phyloP scores from a whole-genome alignment of 2,888 invertebrate genomes.

The Eupithecia subfuscata region DNA sequence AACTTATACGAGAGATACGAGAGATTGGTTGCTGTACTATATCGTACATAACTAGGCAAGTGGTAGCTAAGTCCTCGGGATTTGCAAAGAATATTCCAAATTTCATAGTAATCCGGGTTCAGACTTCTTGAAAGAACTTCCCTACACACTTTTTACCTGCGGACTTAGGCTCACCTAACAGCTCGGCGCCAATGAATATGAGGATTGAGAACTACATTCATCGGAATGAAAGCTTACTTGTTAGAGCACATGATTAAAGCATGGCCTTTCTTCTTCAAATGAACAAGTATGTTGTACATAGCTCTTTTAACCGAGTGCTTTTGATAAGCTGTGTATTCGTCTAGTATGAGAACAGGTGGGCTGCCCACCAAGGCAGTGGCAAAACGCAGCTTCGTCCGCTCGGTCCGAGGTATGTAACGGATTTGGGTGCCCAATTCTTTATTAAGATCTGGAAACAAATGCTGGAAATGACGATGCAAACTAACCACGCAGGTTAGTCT shows the following conservation, averaged over 20 bases:
- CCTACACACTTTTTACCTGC: background rate
- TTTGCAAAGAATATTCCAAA: background rate
- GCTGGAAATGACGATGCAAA: too few species aligned
- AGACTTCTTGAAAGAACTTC: background rate
- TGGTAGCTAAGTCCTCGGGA: background rate
- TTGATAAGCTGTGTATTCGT: slow-evolving; percentile 71
- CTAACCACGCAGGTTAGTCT: background rate
- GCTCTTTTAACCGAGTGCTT: slow-evolving; percentile 60
- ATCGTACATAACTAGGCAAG: background rate
- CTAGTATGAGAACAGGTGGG: slow-evolving; percentile 67
- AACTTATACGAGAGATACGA: background rate
- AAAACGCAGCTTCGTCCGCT: slow-evolving; percentile 60
- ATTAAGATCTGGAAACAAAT: slow-evolving; percentile 48
- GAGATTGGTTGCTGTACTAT: background rate
- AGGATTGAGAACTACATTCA: slow-evolving; percentile 6
- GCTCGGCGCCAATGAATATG: background rate
- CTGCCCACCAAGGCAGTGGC: slow-evolving; percentile 69
- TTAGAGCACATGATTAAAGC: slow-evolving; percentile 63
- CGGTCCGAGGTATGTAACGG: slow-evolving; percentile 40
- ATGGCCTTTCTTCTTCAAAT: slow-evolving; percentile 65
- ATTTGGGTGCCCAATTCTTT: slow-evolving; percentile 42
- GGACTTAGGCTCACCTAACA: background rate
- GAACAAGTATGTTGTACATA: slow-evolving; percentile 68
- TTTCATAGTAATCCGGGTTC: background rate
- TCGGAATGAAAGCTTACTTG: slow-evolving; percentile 51